phyloP scores from a whole-genome alignment of 2,113 vertebrate species.

The Corapipo altera region DNA sequence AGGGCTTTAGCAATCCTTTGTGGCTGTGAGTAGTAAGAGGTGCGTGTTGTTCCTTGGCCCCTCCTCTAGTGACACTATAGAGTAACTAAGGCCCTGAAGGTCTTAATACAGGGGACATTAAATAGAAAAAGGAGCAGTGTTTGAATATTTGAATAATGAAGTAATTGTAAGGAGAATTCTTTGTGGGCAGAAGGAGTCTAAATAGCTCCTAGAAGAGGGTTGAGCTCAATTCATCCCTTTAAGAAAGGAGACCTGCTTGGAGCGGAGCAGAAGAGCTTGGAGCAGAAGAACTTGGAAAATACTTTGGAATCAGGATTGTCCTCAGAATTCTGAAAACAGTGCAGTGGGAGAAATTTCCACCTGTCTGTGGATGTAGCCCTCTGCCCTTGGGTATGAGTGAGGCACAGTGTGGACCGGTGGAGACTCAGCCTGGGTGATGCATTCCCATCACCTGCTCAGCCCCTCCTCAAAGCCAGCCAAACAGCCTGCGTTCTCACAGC shows the following conservation, averaged over 20 bases:
- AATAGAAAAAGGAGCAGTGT: not conserved
- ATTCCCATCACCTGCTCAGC: not conserved
- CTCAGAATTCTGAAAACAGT: not conserved
- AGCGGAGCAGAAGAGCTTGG: not conserved
- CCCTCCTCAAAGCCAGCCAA: not conserved
- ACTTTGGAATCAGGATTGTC: not conserved
- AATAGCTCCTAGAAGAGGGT: not conserved
- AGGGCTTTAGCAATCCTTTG: not conserved
- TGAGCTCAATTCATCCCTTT: accelerated
- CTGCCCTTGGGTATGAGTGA: not conserved
- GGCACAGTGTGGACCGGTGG: not conserved
- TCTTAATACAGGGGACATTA: too few species aligned
- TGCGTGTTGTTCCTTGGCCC: not conserved
- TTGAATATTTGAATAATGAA: not conserved
- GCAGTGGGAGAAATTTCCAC: not conserved
- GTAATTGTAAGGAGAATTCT: not conserved
- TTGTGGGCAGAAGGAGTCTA: not conserved
- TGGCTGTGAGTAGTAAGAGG: not conserved
- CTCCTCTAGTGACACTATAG: not conserved
- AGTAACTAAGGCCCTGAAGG: not conserved
- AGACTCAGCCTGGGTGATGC: not conserved
- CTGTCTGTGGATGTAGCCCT: not conserved
- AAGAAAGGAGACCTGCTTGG: not conserved
- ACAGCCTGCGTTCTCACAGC: accelerated
- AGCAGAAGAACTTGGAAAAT: not conserved